These are phyloP conservation scores for Epizoanthus scotinus DNA, from an alignment of 92 coral and sea anemone species.

Conservation along the genomic window DNA sequence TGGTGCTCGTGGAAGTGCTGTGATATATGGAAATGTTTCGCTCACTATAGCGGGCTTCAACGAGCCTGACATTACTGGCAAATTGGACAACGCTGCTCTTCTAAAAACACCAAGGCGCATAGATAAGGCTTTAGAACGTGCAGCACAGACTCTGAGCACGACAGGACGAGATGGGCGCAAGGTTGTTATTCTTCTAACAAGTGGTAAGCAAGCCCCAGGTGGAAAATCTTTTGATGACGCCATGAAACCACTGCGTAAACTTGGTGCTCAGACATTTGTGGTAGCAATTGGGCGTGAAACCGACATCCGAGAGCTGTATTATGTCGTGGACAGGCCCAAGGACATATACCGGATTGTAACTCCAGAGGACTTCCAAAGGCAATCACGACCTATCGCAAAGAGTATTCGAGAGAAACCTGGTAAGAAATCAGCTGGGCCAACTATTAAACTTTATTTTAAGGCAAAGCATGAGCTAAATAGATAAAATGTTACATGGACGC, in stretches of 20 bases:
- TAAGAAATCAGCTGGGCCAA: background rate
- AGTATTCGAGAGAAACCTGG: slow-evolving; percentile 39
- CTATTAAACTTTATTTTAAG: no score
- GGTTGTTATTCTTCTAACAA: slow-evolving; percentile 65
- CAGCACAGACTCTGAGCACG: slow-evolving; percentile 37
- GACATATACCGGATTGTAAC: slow-evolving; percentile 30
- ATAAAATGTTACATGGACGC: no score
- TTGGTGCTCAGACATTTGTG: slow-evolving; percentile 75
- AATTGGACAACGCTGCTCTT: slow-evolving; percentile 55
- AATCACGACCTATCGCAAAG: slow-evolving; percentile 20
- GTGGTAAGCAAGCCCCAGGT: slow-evolving; percentile 56
- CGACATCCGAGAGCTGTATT: slow-evolving; percentile 54
- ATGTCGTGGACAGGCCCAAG: slow-evolving; percentile 51
- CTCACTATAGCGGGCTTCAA: slow-evolving; percentile 38
- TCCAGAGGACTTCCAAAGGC: slow-evolving; percentile 37
- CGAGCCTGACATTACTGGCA: slow-evolving; percentile 27
- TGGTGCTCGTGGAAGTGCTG: slow-evolving; percentile 50
- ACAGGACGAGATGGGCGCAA: slow-evolving; percentile 39
- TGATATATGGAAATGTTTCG: slow-evolving; percentile 49
- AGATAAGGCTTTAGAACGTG: slow-evolving; percentile 49
- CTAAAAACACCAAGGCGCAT: slow-evolving; percentile 54
- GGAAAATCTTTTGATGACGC: slow-evolving; percentile 52
- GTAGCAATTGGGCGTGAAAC: slow-evolving; percentile 69
- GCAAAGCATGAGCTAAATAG: no score
- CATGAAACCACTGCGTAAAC: slow-evolving; percentile 42